Evolutionary conservation across 2,888 invertebrate genomes (phyloP), one percentile per base, ranked within the genome.

Genomic region (Lasius fuliginosus): DNA sequence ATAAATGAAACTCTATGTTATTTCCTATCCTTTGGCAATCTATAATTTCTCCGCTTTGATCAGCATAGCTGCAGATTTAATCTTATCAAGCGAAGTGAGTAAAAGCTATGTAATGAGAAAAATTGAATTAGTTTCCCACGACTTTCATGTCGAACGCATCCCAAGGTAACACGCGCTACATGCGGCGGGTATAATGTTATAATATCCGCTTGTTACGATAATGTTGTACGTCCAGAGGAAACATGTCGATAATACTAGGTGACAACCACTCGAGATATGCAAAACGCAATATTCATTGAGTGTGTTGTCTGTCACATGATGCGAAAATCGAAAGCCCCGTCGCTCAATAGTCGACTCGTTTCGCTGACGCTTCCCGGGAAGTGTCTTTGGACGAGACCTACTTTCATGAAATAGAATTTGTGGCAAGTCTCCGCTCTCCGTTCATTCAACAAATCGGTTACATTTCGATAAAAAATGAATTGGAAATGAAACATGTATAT

Each of bases 341-440:
- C 84, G 89, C 36, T 89, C 88, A 84, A 89, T 89, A 68, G 40
- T 74, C 30, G 27, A 77, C 65, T 46, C 64, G 67, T 84, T 81
- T 71, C 64, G 33, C 60, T 67, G 84, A 76, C 62, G 56, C 53
- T 86, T 74, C 74, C 81, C 68, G 62, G 60, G 65, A 83, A 76
- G 56, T 75, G 83, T 85, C 86, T 86, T 82, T 88, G 88, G 90
- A 89, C 89, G 88, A 89, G 83, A 83, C 84, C 82, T 75, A 81
- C 60, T 81, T 81, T 49, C 75, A 27, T 58, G 27, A 81, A 81
- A 81, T 60, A 12, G 60, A 81, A 79, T 79, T 74, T 74, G 58
- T 60, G 69, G 75, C 42, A 42, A 81, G 60, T 75, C 75, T 23
- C 42, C 79, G 58, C 18, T 42, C 46, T 33, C 30, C 53, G 36